Conservation (phyloP, 1,140 invertebrate genomes). For the Luehdorfia chinensis region DNA sequence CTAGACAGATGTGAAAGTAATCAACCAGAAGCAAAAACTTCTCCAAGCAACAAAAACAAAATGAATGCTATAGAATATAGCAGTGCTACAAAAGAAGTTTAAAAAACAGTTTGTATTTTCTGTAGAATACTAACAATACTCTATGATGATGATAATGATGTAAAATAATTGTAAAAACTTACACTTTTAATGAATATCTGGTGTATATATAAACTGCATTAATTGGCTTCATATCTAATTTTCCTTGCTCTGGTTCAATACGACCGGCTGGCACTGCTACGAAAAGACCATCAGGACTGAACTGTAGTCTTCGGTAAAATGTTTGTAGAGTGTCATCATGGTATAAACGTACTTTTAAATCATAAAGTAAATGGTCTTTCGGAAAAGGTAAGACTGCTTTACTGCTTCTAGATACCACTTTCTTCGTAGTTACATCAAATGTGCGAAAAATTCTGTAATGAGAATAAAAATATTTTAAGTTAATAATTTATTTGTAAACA, state of each 20-base stretch:
- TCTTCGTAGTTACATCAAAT: slow-evolving; percentile 84
- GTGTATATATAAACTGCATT: slow-evolving; percentile 91
- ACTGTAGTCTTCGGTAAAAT: slow-evolving; percentile 92
- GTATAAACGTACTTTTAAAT: slow-evolving; percentile 85
- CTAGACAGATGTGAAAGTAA: no score
- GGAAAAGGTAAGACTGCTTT: slow-evolving; percentile 84
- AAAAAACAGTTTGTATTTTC: no score
- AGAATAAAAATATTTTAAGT: background rate
- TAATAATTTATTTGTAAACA: no score
- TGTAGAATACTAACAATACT: no score
- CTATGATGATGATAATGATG: no score
- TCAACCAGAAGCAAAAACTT: no score
- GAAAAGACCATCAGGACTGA: slow-evolving; percentile 93
- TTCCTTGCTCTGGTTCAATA: slow-evolving; percentile 79
- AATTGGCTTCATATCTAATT: slow-evolving; percentile 78
- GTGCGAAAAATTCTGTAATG: slow-evolving; percentile 83
- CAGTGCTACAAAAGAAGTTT: no score
- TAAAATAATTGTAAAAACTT: no score
- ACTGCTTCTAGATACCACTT: slow-evolving; percentile 83
- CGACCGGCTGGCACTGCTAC: slow-evolving; percentile 91
- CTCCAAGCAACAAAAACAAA: no score
- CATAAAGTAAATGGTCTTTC: slow-evolving; percentile 77
- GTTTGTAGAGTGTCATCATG: slow-evolving; percentile 97
- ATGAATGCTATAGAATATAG: no score
- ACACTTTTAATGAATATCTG: slow-evolving; percentile 85